A percentile compares a stretch with the other conserved stretches of the same genome.
Conservation (phyloP, 1,140 invertebrate genomes). For the Lepidotrigona ventralis region DNA sequence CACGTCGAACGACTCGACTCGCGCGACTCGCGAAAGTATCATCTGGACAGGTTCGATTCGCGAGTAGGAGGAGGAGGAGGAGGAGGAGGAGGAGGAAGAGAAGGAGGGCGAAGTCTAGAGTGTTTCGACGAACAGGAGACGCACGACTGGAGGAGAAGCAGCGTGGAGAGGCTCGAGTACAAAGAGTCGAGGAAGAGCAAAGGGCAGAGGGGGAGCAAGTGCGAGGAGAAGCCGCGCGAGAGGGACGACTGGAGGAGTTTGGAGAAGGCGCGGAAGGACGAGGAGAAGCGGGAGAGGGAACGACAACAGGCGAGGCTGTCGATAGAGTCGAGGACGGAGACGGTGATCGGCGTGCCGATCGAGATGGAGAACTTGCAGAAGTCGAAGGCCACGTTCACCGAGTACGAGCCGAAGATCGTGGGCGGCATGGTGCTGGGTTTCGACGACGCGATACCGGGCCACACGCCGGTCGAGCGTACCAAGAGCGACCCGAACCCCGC, state of each 20-base stretch:
- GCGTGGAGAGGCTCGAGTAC: constrained; percentile 61
- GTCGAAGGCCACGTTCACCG: constrained; percentile 73
- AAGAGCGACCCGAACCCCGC: constrained; percentile 91
- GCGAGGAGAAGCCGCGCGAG: constrained; percentile 72
- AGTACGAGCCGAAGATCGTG: constrained; percentile 79
- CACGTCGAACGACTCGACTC: constrained; percentile 56
- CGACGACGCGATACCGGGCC: constrained; percentile 76
- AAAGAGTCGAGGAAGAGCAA: constrained; percentile 55
- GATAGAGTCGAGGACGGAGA: constrained; percentile 72
- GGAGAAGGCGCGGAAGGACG: constrained; percentile 74
- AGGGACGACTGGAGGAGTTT: constrained; percentile 77
- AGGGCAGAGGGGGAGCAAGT: constrained; percentile 53
- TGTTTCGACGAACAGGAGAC: constrained; percentile 55
- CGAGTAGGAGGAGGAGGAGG: constrained; percentile 35
- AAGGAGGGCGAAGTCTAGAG: constrained; percentile 56
- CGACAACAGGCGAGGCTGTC: constrained; percentile 66
- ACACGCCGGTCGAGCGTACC: constrained; percentile 88
- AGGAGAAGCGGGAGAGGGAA: constrained; percentile 74
- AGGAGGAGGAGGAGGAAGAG: constrained; percentile 29
- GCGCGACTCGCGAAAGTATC: constrained; percentile 50
- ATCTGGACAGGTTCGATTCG: constrained; percentile 53
- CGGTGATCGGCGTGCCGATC: constrained; percentile 61
- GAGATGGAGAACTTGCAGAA: constrained; percentile 67
- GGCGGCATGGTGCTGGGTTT: constrained; percentile 78
- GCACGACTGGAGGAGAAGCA: constrained; percentile 49